These are phyloP conservation scores for Fopius arisanus DNA, from an alignment of 1,140 invertebrate genomes.

Conservation along the genomic window DNA sequence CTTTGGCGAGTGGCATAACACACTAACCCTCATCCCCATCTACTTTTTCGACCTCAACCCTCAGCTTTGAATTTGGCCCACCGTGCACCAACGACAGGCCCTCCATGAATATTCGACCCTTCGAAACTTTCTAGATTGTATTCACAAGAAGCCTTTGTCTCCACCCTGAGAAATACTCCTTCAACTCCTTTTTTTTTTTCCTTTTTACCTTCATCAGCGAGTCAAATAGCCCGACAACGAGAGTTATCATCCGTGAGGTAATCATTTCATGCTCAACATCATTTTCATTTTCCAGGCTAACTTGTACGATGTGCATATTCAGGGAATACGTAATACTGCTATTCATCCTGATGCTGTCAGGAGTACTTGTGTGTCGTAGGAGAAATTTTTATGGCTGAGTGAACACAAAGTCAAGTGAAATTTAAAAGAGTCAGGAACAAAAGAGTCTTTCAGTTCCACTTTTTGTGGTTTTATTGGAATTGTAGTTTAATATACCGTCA, in stretches of 20 bases:
- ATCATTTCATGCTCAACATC: conserved; percentile 1
- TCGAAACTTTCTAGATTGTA: conserved; percentile 37
- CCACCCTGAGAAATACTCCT: neutral
- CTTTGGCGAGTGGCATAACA: neutral
- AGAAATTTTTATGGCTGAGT: neutral
- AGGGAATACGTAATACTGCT: neutral
- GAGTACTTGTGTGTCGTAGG: neutral
- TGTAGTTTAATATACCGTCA: neutral
- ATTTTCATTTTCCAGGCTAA: neutral
- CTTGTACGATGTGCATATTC: neutral
- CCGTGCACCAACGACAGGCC: neutral
- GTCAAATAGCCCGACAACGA: neutral
- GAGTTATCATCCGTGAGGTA: neutral
- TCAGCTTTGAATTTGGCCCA: neutral
- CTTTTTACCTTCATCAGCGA: neutral
- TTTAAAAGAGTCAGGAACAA: conserved; percentile 1
- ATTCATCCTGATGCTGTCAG: neutral
- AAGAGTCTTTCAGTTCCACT: neutral
- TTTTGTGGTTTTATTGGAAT: neutral
- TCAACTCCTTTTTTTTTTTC: neutral
- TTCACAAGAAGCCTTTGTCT: conserved; percentile 33
- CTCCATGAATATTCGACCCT: conserved; percentile 39
- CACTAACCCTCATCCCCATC: neutral
- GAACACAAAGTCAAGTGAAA: neutral
- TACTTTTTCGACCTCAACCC: neutral